phyloP scores from a whole-genome alignment of 2,797 vertebrate genomes.

The Hemibagrus guttatus region DNA sequence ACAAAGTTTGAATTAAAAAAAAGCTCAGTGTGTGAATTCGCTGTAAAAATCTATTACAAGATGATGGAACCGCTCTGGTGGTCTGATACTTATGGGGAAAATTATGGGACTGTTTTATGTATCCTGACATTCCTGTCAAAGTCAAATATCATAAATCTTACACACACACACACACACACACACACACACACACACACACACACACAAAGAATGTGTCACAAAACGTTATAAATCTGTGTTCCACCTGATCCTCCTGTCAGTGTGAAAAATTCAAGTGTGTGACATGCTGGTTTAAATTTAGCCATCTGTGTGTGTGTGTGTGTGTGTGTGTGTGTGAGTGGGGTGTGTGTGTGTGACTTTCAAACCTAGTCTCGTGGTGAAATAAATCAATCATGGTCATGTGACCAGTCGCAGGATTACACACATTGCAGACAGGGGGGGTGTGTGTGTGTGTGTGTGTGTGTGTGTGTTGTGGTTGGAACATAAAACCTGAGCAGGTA shows the following conservation, averaged over 20 bases:
- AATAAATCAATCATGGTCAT: conserved; percentile 1
- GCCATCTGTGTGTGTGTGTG: not conserved
- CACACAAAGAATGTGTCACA: conserved; percentile 5
- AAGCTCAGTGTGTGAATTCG: not conserved
- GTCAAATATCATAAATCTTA: conserved; percentile 15
- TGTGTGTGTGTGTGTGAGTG: not conserved
- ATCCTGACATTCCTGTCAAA: conserved; percentile 35
- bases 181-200: conserved; percentile 25
- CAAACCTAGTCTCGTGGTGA: not conserved
- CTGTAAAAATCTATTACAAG: not conserved
- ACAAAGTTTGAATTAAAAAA: not conserved
- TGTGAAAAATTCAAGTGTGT: not conserved
- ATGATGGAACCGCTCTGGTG: conserved; percentile 36
- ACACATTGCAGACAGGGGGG: not conserved
- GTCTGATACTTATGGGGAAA: conserved; percentile 42
- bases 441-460: too few relatives aligned
- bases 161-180: conserved; percentile 25
- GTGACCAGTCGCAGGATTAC: not conserved
- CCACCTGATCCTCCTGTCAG: conserved; percentile 8
- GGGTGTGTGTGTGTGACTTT: not conserved
- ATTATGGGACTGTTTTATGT: conserved; percentile 52
- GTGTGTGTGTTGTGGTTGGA: not conserved
- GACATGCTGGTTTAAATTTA: not conserved
- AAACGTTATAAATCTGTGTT: not conserved
- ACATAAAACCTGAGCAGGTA: not conserved